A percentile compares a stretch with the other conserved stretches of the same genome.
These are phyloP conservation scores for Hyles vespertilio DNA, from an alignment of 1,140 invertebrate genomes.

Conservation along the genomic window DNA sequence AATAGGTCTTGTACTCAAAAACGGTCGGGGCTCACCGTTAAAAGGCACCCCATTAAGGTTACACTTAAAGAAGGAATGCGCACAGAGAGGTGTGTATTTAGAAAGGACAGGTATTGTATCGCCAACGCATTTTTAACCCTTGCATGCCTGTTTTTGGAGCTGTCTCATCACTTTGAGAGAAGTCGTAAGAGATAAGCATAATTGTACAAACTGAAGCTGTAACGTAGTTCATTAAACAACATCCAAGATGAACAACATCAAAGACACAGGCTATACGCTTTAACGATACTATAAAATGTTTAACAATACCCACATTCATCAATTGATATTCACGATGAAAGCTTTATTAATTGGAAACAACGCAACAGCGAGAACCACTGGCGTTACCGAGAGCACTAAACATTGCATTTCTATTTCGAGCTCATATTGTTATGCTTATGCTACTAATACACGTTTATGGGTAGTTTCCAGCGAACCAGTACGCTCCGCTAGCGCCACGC, in stretches of 20 bases:
- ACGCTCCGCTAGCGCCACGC: conserved; percentile 2
- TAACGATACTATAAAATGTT: conserved; percentile 6
- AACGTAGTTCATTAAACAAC: not conserved
- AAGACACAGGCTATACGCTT: conserved; percentile 51
- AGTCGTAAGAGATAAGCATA: not conserved
- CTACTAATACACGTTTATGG: conserved; percentile 43
- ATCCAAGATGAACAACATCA: conserved; percentile 18
- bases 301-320: not conserved
- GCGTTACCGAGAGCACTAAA: conserved; percentile 27
- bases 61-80: conserved; percentile 95
- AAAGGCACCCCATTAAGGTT: conserved; percentile 93
- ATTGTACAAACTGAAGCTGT: not conserved
- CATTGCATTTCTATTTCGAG: conserved; percentile 39
- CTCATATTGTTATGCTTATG: conserved; percentile 37
- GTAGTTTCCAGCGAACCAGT: conserved; percentile 13
- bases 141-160: conserved; percentile 39
- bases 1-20: conserved; percentile 91
- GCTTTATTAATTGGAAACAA: conserved; percentile 49
- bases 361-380: conserved; percentile 6
- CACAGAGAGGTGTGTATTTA: conserved; percentile 89
- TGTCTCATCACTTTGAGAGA: not conserved
- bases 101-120: conserved; percentile 77
- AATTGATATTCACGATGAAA: conserved; percentile 6
- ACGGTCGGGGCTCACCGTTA: conserved; percentile 83
- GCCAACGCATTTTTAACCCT: conserved; percentile 77